Base-by-base conservation (phyloP, 2,888 invertebrate species). In the Caenorhabditis becei region DNA sequence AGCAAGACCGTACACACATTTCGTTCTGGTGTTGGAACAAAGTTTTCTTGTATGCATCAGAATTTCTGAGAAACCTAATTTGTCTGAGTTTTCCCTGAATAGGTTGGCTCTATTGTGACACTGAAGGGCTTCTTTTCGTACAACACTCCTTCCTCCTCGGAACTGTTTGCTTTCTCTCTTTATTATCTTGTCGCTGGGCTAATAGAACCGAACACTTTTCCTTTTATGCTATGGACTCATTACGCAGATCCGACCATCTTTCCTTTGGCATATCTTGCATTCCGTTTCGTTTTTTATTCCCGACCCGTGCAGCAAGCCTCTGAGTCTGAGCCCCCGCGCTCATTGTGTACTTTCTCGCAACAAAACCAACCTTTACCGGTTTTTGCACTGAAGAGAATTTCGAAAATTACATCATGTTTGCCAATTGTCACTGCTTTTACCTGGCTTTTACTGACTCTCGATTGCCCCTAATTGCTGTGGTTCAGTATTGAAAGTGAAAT, bases 201-300 rank as follows among this genome's bases (percentile, higher is more conserved):
- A 51, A 51, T 51, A 51, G 11, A 51, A 51, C 47, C 44, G 56
- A 70, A 51, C 61, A 59, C 53, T 53, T 61, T 26, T 18, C 28
- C 51, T 63, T 63, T 63, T 63, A 72, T 56, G 72, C 47, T 63
- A 44, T 72, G 72, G 56, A 72, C 72, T 72, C 49, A 72, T 72
- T 72, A 72, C 72, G 72, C 72, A 72, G 63, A 63, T 47, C 35
- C 26, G n/a, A 4, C 32, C 49, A 20, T 14, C 61, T 44, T 44
- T 59, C 37, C 28, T 24, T 49, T 26, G 47, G 20, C 37, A 14
- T 37, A 10, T 35, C 35, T 41, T 41, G 14, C 35, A 4, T 49
- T 74, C 56, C 74, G 51, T 65, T 63, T 37, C 37, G 53, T 61
- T 75, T 75, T 75, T 61, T 32, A 61, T 75, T 44, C 44, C 24